Percentiles rank a stretch among this genome's conserved stretches.
Evolutionary conservation across 2,113 vertebrate genomes (phyloP).

Genomic region (Craseonycteris thonglongyai): DNA sequence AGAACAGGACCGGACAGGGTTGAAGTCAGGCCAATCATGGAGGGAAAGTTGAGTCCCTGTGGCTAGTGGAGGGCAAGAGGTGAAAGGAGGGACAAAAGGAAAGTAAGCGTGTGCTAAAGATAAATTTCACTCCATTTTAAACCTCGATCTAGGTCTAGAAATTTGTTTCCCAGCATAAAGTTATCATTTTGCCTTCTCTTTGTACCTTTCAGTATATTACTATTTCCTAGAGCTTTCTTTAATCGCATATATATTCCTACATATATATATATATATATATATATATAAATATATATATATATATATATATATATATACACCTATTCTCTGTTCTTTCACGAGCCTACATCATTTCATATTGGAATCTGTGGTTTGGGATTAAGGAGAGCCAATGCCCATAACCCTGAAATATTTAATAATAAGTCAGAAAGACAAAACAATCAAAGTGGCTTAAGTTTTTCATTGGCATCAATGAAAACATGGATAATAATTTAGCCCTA

Average conservation of each 20-base stretch:
- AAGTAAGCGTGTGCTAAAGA: neutral
- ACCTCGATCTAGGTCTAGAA: neutral
- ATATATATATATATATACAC: neutral
- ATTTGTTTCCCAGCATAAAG: neutral
- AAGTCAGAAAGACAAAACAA: neutral
- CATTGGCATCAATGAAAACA: neutral
- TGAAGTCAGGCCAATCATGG: neutral
- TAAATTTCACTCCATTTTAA: neutral
- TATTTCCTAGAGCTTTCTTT: neutral
- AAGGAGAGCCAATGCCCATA: neutral
- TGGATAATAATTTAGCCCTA: neutral
- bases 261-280: too few relatives aligned
- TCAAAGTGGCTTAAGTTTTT: neutral
- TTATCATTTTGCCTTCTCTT: neutral
- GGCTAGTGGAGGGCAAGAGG: too few relatives aligned
- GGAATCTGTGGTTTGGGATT: neutral
- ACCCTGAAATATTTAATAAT: neutral
- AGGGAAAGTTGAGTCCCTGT: too few relatives aligned
- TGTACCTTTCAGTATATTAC: neutral
- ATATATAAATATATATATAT: neutral
- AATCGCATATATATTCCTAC: neutral
- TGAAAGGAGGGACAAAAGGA: neutral
- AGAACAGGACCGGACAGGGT: neutral
- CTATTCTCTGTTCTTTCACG: neutral
- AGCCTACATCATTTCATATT: neutral